A percentile compares a stretch with the other conserved stretches of the same genome.
phyloP scores from a whole-genome alignment of 2,888 invertebrate species.

The Rhagonycha lutea region DNA sequence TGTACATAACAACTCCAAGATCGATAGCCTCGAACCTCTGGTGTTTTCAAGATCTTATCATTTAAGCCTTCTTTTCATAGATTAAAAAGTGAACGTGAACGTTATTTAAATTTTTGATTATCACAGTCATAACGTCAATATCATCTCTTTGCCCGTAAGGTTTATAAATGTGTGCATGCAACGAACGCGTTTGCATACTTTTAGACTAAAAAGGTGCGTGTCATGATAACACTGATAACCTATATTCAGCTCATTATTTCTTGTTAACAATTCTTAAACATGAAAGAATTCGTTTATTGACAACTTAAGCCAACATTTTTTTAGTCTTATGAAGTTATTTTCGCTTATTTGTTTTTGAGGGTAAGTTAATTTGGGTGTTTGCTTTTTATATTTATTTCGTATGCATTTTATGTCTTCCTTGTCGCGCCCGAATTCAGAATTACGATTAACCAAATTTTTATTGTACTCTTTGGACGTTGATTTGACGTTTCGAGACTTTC shows the following conservation, averaged over 20 bases:
- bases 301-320: background rate
- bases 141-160: background rate
- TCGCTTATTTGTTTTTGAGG: background rate
- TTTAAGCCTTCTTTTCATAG: background rate
- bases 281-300: constrained; percentile 1
- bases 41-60: background rate
- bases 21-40: background rate
- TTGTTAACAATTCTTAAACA: constrained; percentile 3
- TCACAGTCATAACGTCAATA: background rate
- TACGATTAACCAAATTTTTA: constrained; percentile 34
- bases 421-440: constrained; percentile 36
- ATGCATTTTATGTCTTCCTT: constrained; percentile 30
- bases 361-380: background rate
- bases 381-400: constrained; percentile 23
- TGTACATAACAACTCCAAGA: background rate
- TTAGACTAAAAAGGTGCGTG: constrained; percentile 16
- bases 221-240: constrained; percentile 10
- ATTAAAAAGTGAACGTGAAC: background rate
- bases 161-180: constrained; percentile 13
- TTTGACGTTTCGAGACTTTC: constrained; percentile 36
- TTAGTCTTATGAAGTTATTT: background rate
- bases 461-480: constrained; percentile 34
- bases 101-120: background rate
- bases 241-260: constrained; percentile 15
- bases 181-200: constrained; percentile 19